These are phyloP conservation scores for Nannospalax galili DNA, from an alignment of 2,113 vertebrate genomes.

Conservation along the genomic window DNA sequence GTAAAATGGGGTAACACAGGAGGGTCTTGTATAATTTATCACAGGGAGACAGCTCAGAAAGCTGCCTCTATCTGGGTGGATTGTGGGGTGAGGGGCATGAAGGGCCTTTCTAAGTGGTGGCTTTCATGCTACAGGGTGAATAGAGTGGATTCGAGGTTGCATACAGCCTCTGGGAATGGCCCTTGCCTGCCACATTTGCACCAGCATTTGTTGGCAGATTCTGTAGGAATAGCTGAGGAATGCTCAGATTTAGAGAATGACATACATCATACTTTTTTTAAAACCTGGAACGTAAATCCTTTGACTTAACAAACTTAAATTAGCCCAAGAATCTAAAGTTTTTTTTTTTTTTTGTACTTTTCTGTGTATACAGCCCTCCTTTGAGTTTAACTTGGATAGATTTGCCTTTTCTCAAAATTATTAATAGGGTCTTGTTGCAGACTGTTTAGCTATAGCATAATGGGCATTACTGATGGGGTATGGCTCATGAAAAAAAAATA, in stretches of 20 bases:
- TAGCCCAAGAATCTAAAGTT: background rate
- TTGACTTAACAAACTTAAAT: background rate
- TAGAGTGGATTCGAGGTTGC: fast-evolving
- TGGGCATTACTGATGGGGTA: background rate
- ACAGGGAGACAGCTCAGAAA: background rate
- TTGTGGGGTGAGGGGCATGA: background rate
- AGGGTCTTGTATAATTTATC: background rate
- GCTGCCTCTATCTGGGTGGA: background rate
- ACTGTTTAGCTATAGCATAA: background rate
- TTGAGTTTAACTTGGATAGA: background rate
- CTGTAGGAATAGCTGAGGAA: background rate
- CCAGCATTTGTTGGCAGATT: background rate
- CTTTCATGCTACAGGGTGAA: background rate
- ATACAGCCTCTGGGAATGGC: background rate
- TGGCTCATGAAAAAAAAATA: background rate
- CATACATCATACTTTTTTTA: background rate
- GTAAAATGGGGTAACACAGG: background rate
- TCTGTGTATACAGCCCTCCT: background rate
- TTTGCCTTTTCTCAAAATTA: background rate
- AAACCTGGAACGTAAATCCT: background rate
- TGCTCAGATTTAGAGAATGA: background rate
- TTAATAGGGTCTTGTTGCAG: background rate
- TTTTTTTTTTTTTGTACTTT: background rate
- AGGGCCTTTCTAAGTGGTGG: background rate
- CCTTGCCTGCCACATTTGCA: background rate